A percentile compares a stretch with the other conserved stretches of the same genome.
Evolutionary conservation across 2,888 invertebrate genomes (phyloP).

Genomic region (Patella ulyssiponensis): DNA sequence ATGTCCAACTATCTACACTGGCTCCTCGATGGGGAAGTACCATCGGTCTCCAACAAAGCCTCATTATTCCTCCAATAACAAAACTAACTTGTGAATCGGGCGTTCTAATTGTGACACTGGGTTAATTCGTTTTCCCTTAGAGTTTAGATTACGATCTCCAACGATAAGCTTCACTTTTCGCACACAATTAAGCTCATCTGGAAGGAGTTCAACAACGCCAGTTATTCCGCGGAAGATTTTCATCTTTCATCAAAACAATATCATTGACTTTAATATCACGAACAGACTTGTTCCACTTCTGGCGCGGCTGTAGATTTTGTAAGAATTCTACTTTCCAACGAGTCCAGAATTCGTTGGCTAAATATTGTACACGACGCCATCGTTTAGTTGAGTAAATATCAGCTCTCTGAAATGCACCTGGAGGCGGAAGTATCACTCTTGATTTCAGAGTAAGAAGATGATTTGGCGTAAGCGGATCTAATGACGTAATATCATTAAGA

Average conservation of each 20-base stretch:
- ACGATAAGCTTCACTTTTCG: constrained; percentile 28
- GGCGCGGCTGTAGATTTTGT: constrained; percentile 30
- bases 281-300: constrained; percentile 33
- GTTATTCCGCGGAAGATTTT: constrained; percentile 32
- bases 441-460: constrained; percentile 31
- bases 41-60: too few relatives aligned
- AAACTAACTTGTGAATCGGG: constrained; percentile 39
- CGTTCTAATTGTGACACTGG: constrained; percentile 28
- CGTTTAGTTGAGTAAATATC: constrained; percentile 39
- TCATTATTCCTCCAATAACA: constrained; percentile 14
- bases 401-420: constrained; percentile 34
- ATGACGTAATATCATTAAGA: background rate
- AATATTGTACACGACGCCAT: constrained; percentile 41
- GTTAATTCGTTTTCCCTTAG: constrained; percentile 19
- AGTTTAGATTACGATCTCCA: constrained; percentile 14
- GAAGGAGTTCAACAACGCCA: constrained; percentile 26
- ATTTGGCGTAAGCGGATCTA: constrained; percentile 33
- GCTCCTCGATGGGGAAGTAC: too few relatives aligned
- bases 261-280: constrained; percentile 38
- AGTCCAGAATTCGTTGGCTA: constrained; percentile 46
- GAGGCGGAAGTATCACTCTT: constrained; percentile 13
- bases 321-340: constrained; percentile 43
- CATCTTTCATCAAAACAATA: constrained; percentile 42
- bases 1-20: too few relatives aligned
- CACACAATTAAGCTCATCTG: constrained; percentile 33